Conservation (phyloP, 2,888 invertebrate genomes). For the Malthinus seriepunctatus region DNA sequence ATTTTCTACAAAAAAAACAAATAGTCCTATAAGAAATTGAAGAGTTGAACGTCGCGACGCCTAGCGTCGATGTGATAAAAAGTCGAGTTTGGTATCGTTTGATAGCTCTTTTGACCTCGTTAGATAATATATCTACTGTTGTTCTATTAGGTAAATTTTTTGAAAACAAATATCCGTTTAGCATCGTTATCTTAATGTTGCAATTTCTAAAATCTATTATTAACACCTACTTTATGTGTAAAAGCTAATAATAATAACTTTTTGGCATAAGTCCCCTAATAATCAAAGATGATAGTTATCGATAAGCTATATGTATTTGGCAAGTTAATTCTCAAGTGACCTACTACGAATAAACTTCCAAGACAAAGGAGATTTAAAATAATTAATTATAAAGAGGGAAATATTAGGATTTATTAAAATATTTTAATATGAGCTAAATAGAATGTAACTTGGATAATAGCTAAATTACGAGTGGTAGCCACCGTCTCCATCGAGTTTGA, state of each 20-base stretch:
- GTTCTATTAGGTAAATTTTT: too few species aligned
- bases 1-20: too few species aligned
- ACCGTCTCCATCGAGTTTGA: slow-evolving; percentile 41
- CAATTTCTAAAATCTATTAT: slow-evolving; percentile 11
- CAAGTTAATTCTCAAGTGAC: slow-evolving; percentile 38
- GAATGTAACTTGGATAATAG: slow-evolving; percentile 41
- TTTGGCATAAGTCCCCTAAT: slow-evolving; percentile 12
- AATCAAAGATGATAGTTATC: slow-evolving; percentile 34
- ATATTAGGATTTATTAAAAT: background rate
- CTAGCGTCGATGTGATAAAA: too few species aligned
- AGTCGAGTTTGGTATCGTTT: too few species aligned
- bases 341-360: slow-evolving; percentile 39
- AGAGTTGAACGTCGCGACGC: too few species aligned
- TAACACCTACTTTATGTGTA: slow-evolving; percentile 10
- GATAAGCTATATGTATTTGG: slow-evolving; percentile 39
- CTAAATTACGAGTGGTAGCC: slow-evolving; percentile 38
- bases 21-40: too few species aligned
- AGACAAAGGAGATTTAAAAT: slow-evolving; percentile 10
- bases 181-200: background rate
- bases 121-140: too few species aligned
- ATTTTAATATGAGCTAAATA: slow-evolving; percentile 25
- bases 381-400: too few species aligned
- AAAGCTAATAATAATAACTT: background rate
- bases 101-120: too few species aligned
- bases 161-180: too few species aligned